phyloP scores from a whole-genome alignment of 1,140 invertebrate species.

The Heliconius congener region DNA sequence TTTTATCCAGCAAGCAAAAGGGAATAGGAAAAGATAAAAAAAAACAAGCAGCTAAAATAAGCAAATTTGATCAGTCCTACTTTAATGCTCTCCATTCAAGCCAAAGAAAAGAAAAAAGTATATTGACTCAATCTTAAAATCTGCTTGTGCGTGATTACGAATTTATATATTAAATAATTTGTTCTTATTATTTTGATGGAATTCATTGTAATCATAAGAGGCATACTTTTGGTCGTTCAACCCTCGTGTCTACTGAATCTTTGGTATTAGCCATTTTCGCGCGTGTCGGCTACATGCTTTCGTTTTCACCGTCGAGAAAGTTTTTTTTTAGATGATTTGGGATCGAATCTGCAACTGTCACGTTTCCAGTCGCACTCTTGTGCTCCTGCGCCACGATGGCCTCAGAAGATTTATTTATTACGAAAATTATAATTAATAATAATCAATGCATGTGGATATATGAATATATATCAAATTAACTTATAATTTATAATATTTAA shows the following conservation, averaged over 20 bases:
- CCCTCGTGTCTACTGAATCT: constrained; percentile 61
- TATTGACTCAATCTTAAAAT: constrained; percentile 3
- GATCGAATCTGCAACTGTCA: too few species aligned
- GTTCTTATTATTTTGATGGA: constrained; percentile 5
- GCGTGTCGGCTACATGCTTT: constrained; percentile 18
- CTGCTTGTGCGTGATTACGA: constrained; percentile 26
- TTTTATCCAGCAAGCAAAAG: too few species aligned
- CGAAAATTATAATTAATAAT: too few species aligned
- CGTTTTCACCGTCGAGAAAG: background rate
- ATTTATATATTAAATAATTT: background rate
- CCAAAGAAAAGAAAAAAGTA: background rate
- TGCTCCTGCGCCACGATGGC: too few species aligned
- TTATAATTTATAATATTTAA: too few species aligned
- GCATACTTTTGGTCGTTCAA: constrained; percentile 72
- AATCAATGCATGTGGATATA: too few species aligned
- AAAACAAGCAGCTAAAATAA: too few species aligned
- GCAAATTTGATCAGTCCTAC: background rate
- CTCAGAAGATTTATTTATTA: too few species aligned
- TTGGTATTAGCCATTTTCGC: constrained; percentile 39
- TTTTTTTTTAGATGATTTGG: too few species aligned
- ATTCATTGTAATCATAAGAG: constrained; percentile 53
- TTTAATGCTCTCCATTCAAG: background rate
- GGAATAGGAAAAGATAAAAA: too few species aligned
- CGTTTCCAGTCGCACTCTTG: too few species aligned
- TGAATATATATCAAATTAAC: too few species aligned